Evolutionary conservation across 2,888 invertebrate genomes (phyloP).

Genomic region (Belgica antarctica): DNA sequence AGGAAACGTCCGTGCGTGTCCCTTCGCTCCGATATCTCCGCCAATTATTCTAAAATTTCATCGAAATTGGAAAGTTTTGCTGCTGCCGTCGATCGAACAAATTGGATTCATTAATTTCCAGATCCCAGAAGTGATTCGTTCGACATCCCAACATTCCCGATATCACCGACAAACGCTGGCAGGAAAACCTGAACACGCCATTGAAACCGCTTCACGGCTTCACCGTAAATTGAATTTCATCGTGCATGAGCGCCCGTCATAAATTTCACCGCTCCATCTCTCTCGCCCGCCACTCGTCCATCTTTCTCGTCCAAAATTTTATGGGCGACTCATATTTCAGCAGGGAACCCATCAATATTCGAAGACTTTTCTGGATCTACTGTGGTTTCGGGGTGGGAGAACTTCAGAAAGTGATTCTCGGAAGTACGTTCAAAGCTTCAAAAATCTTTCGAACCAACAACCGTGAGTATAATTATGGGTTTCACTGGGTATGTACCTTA

Average conservation of each 20-base stretch:
- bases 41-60: background rate
- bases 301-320: background rate
- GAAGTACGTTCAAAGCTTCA: too few relatives aligned
- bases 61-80: background rate
- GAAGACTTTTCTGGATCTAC: too few relatives aligned
- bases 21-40: background rate
- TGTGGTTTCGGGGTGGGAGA: too few relatives aligned
- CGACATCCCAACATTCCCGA: background rate
- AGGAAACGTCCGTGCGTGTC: slow-evolving; percentile 4
- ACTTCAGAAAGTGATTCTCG: too few relatives aligned
- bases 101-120: slow-evolving; percentile 41
- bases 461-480: too few relatives aligned
- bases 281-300: too few relatives aligned
- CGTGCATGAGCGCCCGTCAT: slow-evolving; percentile 37
- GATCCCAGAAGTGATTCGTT: background rate
- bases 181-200: background rate
- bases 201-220: background rate
- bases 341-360: background rate
- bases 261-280: slow-evolving; percentile 24
- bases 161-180: background rate
- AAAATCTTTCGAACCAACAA: too few relatives aligned
- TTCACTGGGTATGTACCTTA: too few relatives aligned
- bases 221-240: slow-evolving; percentile 42
- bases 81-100: background rate
- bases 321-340: slow-evolving; percentile 5